Evolutionary conservation across 2,888 invertebrate species (phyloP).

Genomic region (Dioctria rufipes): DNA sequence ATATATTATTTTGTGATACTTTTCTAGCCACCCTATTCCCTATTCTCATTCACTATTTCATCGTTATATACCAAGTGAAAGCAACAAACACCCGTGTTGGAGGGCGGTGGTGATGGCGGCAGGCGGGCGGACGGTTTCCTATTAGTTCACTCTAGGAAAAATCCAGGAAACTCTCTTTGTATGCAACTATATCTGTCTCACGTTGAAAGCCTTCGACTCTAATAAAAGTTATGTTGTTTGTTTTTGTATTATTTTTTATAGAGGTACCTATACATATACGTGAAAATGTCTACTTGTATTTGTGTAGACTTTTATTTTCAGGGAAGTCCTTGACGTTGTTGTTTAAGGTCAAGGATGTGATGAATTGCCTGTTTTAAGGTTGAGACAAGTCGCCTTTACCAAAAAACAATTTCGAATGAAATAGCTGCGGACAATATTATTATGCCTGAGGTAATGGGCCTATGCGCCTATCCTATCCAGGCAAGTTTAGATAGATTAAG

Average conservation of each 20-base stretch:
- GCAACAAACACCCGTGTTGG: too few species aligned
- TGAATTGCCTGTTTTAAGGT: conserved; percentile 58
- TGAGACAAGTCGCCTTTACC: conserved; percentile 55
- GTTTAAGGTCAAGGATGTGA: conserved; percentile 63
- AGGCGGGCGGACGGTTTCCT: too few species aligned
- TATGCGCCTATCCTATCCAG: not conserved
- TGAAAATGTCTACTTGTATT: not conserved
- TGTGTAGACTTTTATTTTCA: conserved; percentile 57
- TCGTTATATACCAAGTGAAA: not conserved
- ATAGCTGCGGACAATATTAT: conserved; percentile 54
- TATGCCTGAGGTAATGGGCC: conserved; percentile 39
- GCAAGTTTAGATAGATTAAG: conserved; percentile 37
- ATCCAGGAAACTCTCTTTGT: not conserved
- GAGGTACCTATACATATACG: not conserved
- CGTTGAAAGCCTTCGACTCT: not conserved
- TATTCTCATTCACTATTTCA: not conserved
- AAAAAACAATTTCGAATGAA: conserved; percentile 46
- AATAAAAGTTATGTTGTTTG: too few species aligned
- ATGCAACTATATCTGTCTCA: conserved; percentile 28
- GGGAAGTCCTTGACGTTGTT: conserved; percentile 61
- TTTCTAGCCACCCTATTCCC: conserved; percentile 26
- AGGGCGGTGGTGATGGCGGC: too few species aligned
- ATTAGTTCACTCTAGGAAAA: not conserved
- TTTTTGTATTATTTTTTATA: not conserved
- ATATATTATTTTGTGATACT: conserved; percentile 44